A percentile compares a stretch with the other conserved stretches of the same genome.
These are phyloP conservation scores for Acrocephalus scirpaceus DNA, from an alignment of 2,797 vertebrate genomes.

Conservation along the genomic window DNA sequence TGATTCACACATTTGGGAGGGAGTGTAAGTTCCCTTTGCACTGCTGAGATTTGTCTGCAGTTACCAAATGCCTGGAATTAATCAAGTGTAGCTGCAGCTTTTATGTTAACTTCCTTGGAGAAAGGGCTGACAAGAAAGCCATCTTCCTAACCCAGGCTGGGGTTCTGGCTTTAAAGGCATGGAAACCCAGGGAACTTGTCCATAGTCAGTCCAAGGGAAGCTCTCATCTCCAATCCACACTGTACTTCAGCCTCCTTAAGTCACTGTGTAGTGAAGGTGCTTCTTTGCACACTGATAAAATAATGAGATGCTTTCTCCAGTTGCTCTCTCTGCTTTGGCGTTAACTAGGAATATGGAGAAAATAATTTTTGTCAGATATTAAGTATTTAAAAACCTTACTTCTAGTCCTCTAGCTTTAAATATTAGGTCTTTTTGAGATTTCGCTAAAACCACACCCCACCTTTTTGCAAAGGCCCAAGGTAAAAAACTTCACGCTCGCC, in stretches of 20 bases:
- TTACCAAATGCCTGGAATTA: not conserved
- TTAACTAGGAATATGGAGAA: not conserved
- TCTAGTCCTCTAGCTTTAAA: not conserved
- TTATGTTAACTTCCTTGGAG: not conserved
- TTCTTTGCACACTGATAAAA: not conserved
- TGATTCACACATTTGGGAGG: not conserved
- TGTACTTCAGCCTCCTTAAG: not conserved
- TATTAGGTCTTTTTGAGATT: not conserved
- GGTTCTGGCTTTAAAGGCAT: not conserved
- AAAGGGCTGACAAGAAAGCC: not conserved
- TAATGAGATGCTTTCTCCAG: not conserved
- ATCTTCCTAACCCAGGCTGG: not conserved
- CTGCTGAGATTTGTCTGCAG: not conserved
- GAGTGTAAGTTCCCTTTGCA: not conserved
- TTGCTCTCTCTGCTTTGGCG: not conserved
- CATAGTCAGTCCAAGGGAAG: not conserved
- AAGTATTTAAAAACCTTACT: not conserved
- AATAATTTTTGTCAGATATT: not conserved
- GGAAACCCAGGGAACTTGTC: not conserved
- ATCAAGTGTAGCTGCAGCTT: not conserved
- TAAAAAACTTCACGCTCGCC: not conserved
- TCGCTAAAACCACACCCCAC: not conserved
- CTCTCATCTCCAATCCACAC: not conserved
- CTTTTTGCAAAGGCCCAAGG: not conserved
- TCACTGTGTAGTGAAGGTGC: not conserved